These are phyloP conservation scores for Epizoanthus illoricatus DNA, from an alignment of 92 coral and sea anemone species.

Conservation along the genomic window DNA sequence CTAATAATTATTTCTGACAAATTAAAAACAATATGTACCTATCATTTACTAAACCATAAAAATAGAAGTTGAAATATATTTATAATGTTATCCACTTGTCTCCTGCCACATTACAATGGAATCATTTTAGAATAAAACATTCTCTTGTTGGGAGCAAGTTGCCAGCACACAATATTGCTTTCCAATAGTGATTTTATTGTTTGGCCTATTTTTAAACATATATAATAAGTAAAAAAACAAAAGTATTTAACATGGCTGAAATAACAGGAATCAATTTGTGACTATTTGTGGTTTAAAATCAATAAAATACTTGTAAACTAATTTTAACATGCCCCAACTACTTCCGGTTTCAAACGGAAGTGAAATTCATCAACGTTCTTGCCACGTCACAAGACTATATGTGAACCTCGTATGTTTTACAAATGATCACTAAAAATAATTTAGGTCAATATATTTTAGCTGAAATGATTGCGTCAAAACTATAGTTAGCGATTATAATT, in stretches of 20 bases:
- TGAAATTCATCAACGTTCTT: not conserved
- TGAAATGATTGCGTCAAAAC: too few species aligned
- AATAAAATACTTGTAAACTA: too few species aligned
- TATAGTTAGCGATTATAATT: too few species aligned
- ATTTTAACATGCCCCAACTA: not conserved
- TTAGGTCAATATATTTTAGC: too few species aligned
- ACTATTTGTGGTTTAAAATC: not conserved
- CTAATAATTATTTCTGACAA: too few species aligned
- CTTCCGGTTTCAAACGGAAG: constrained; percentile 29
- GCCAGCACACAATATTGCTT: not conserved
- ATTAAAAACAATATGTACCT: too few species aligned
- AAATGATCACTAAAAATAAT: too few species aligned
- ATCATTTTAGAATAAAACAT: not conserved
- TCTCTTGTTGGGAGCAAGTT: not conserved
- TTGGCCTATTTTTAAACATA: not conserved
- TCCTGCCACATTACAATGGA: not conserved
- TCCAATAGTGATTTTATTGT: not conserved
- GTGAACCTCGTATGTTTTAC: too few species aligned
- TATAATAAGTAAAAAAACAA: not conserved
- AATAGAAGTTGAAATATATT: too few species aligned
- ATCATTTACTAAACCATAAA: too few species aligned
- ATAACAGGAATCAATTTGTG: not conserved
- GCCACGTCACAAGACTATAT: constrained; percentile 19
- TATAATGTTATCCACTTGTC: too few species aligned
- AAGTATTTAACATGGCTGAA: not conserved